Evolutionary conservation across 2,797 vertebrate species (phyloP).

Genomic region (Esox masquinongy): DNA sequence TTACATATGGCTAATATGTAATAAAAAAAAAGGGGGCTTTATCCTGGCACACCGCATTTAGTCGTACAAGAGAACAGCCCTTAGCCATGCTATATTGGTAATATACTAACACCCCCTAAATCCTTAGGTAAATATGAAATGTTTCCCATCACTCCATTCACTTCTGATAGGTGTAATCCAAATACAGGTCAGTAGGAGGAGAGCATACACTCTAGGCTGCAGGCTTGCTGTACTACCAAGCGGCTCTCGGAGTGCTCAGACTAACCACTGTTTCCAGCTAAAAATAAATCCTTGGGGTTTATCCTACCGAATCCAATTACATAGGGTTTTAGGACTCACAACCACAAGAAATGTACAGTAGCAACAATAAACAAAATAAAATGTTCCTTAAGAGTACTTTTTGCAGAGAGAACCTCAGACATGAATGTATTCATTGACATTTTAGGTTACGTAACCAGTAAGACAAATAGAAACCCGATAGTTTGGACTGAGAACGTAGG

Average conservation of each 20-base stretch:
- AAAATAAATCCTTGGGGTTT: slow-evolving; percentile 18
- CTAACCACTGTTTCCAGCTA: slow-evolving; percentile 6
- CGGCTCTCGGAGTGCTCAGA: not conserved
- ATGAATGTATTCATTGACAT: slow-evolving; percentile 6
- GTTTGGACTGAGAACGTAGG: slow-evolving; percentile 19
- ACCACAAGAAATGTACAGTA: slow-evolving; percentile 19
- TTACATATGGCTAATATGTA: too few species aligned
- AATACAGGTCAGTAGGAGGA: too few species aligned
- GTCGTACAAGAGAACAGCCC: too few species aligned
- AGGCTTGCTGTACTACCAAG: not conserved
- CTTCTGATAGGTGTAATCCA: too few species aligned
- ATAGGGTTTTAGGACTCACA: not conserved
- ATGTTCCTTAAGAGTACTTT: slow-evolving; percentile 9
- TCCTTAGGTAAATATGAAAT: too few species aligned
- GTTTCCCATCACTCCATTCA: too few species aligned
- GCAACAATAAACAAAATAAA: slow-evolving; percentile 20
- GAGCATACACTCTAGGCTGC: not conserved
- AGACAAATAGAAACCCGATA: slow-evolving; percentile 32
- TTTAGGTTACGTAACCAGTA: slow-evolving; percentile 28
- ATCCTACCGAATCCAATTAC: slow-evolving; percentile 7
- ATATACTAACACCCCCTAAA: too few species aligned
- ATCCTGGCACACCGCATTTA: not conserved
- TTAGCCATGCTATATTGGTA: too few species aligned
- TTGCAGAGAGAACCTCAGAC: not conserved
- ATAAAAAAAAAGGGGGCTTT: slow-evolving; percentile 10